These are phyloP conservation scores for Yasuhikotakia modesta DNA, from an alignment of 2,797 vertebrate species.

Conservation along the genomic window DNA sequence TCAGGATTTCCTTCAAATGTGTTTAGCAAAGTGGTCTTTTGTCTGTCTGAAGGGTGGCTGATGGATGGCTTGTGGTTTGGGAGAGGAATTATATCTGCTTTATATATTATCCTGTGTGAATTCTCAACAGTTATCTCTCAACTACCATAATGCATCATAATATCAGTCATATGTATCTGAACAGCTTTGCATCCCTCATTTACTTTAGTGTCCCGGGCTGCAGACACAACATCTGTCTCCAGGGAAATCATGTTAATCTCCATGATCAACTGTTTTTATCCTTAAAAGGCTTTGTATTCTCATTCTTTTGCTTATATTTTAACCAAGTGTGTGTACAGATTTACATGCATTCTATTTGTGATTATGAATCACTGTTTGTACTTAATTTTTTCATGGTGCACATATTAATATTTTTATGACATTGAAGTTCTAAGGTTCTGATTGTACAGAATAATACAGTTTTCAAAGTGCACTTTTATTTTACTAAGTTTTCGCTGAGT, in stretches of 20 bases:
- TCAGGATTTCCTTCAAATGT: constrained; percentile 10
- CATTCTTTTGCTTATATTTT: neutral
- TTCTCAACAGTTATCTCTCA: constrained; percentile 37
- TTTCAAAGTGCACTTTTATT: no score
- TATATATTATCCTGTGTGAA: constrained; percentile 8
- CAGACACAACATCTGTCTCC: constrained; percentile 28
- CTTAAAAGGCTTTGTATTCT: neutral
- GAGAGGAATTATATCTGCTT: constrained; percentile 18
- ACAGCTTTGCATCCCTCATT: constrained; percentile 33
- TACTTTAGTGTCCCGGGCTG: constrained; percentile 41
- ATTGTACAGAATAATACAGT: no score
- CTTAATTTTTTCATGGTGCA: no score
- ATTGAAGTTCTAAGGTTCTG: no score
- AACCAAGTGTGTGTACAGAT: neutral
- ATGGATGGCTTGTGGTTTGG: neutral
- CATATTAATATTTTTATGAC: no score
- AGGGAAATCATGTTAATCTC: constrained; percentile 42
- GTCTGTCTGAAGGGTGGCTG: neutral
- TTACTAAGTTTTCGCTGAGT: neutral
- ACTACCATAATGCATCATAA: constrained; percentile 32
- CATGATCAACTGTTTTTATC: constrained; percentile 10
- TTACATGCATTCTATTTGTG: neutral
- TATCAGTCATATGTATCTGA: constrained; percentile 26
- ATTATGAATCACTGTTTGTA: no score
- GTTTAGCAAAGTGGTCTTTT: constrained; percentile 14